A percentile compares a stretch with the other conserved stretches of the same genome.
Evolutionary conservation across 2,113 vertebrate species (phyloP).

Genomic region (Coryphaenoides rupestris): DNA sequence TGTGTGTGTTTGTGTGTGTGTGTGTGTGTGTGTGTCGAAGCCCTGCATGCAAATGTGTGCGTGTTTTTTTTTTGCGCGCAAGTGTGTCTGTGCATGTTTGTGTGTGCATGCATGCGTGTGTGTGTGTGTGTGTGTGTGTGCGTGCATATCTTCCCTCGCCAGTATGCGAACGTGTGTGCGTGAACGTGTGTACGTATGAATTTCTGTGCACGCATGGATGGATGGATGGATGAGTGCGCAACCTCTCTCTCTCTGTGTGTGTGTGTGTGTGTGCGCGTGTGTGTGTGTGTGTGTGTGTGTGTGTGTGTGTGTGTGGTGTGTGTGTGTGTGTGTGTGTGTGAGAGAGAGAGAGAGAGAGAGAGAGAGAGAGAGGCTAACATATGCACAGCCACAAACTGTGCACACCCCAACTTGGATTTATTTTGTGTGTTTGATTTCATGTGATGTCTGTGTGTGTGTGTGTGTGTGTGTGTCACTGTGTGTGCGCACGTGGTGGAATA

Average conservation of each 20-base stretch:
- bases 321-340: conserved; percentile 8
- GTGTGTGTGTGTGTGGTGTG: not conserved
- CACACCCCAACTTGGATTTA: too few species aligned
- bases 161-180: not conserved
- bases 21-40: too few species aligned
- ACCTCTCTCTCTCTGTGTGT: too few species aligned
- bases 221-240: not conserved
- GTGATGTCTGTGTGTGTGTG: too few species aligned
- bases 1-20: not conserved
- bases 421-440: too few species aligned
- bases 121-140: conserved; percentile 1
- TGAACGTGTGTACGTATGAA: conserved; percentile 6
- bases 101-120: not conserved
- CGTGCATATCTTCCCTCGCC: not conserved
- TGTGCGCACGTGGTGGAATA: too few species aligned
- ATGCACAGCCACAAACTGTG: too few species aligned
- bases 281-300: too few species aligned
- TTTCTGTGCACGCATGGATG: conserved; percentile 1
- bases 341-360: not conserved
- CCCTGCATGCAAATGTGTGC: too few species aligned
- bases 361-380: not conserved
- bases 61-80: too few species aligned
- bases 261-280: too few species aligned
- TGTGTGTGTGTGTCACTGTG: too few species aligned
- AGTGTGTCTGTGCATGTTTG: conserved; percentile 16